Evolutionary conservation across 2,888 invertebrate species (phyloP).

Genomic region (Danaus chrysippus): DNA sequence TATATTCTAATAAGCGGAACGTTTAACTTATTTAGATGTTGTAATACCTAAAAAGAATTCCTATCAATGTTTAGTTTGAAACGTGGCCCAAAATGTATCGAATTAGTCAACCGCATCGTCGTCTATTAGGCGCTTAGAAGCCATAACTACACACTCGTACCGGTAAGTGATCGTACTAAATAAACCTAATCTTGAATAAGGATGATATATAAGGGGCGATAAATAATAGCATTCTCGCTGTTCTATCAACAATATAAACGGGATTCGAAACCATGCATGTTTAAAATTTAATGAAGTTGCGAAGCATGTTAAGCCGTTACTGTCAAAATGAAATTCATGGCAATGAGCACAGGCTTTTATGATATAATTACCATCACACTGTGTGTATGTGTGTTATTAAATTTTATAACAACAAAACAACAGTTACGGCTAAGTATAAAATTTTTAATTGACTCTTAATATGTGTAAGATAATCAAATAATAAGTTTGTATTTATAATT

Average conservation of each 20-base stretch:
- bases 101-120: background rate
- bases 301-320: slow-evolving; percentile 20
- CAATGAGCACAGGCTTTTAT: slow-evolving; percentile 23
- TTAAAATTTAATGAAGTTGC: slow-evolving; percentile 13
- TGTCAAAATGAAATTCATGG: slow-evolving; percentile 27
- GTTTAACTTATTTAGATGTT: too few relatives aligned
- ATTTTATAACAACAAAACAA: slow-evolving; percentile 10
- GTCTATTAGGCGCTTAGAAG: background rate
- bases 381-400: slow-evolving; percentile 12
- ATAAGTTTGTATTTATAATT: too few relatives aligned
- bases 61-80: background rate
- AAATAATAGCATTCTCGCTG: too few relatives aligned
- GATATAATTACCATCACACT: slow-evolving; percentile 25
- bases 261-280: slow-evolving; percentile 3
- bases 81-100: background rate
- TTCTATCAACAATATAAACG: background rate
- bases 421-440: too few relatives aligned
- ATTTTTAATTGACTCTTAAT: too few relatives aligned
- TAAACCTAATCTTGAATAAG: slow-evolving; percentile 1
- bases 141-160: background rate
- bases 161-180: background rate
- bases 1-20: background rate
- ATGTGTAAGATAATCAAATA: too few relatives aligned
- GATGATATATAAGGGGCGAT: background rate
- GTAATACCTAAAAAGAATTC: background rate